These are phyloP conservation scores for Xiphorhynchus elegans DNA, from an alignment of 2,113 vertebrate genomes.

Conservation along the genomic window DNA sequence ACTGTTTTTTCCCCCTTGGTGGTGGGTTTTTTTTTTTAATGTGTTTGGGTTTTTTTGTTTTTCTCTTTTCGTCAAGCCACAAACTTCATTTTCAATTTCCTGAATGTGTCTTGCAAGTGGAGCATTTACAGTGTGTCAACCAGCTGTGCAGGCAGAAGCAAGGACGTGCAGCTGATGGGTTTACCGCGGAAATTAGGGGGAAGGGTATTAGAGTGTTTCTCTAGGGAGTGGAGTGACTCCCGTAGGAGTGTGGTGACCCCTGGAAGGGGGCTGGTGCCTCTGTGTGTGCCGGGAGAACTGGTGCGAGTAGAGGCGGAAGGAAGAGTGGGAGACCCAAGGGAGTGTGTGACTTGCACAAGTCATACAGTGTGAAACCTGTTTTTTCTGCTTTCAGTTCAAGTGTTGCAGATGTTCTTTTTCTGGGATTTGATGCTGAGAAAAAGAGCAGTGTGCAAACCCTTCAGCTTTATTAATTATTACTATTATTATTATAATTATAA, in stretches of 20 bases:
- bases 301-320: not conserved
- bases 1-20: rapidly evolving
- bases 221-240: not conserved
- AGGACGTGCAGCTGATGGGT: not conserved
- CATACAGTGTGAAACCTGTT: not conserved
- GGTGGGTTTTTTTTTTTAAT: too few relatives aligned
- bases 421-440: not conserved
- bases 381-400: not conserved
- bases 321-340: not conserved
- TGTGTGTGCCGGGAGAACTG: not conserved
- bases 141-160: not conserved
- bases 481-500: not conserved
- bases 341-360: not conserved
- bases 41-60: not conserved
- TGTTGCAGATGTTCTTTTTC: not conserved
- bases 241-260: not conserved
- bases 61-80: not conserved
- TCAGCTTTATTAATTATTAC: not conserved
- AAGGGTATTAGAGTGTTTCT: not conserved
- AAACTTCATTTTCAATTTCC: not conserved
- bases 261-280: not conserved
- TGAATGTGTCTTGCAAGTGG: not conserved
- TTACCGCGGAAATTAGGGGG: not conserved
- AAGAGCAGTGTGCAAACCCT: not conserved
- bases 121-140: not conserved